A percentile compares a stretch with the other conserved stretches of the same genome.
phyloP scores from a whole-genome alignment of 2,797 vertebrate genomes.

The Alexandromys oeconomus region DNA sequence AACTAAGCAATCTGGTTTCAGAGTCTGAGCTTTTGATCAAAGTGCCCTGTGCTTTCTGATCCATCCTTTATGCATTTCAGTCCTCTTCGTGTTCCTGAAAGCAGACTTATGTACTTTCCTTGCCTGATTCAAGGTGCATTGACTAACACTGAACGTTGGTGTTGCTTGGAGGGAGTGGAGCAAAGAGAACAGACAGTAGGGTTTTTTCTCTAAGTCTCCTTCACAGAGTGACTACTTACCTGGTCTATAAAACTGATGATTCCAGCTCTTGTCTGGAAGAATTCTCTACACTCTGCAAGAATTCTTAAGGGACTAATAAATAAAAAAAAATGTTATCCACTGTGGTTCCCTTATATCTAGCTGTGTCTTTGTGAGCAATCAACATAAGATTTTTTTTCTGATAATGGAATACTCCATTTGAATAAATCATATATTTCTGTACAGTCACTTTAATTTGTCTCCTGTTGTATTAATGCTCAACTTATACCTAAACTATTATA shows the following conservation, averaged over 20 bases:
- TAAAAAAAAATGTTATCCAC: not conserved
- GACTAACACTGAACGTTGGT: not conserved
- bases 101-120: not conserved
- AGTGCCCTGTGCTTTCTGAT: not conserved
- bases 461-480: not conserved
- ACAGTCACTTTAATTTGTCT: not conserved
- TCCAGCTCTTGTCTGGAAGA: not conserved
- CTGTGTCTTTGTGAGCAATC: not conserved
- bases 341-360: not conserved
- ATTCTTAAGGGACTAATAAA: not conserved
- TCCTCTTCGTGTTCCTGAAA: not conserved
- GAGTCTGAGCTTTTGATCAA: not conserved
- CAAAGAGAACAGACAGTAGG: rapidly evolving
- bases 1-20: not conserved
- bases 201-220: rapidly evolving
- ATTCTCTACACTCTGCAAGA: not conserved
- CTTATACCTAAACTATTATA: not conserved
- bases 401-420: not conserved
- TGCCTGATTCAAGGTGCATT: not conserved
- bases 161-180: rapidly evolving
- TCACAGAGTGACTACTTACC: no score
- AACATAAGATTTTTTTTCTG: not conserved
- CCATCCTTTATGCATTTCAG: not conserved
- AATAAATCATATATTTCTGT: not conserved
- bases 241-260: not conserved